Evolutionary conservation across 1,140 invertebrate genomes (phyloP).

Genomic region (Drosophila auraria): DNA sequence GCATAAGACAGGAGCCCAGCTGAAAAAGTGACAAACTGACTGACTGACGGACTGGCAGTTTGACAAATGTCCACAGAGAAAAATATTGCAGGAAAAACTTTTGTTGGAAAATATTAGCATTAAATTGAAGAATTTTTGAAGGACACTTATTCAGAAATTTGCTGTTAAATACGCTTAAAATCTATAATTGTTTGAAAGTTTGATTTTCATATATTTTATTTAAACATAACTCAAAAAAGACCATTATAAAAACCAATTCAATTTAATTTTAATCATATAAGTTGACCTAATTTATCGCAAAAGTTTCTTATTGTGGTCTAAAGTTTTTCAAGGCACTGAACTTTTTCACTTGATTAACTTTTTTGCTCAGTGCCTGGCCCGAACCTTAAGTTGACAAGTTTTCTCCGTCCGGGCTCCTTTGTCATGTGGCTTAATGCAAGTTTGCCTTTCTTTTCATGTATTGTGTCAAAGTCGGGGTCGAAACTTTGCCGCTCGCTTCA

Average conservation of each 20-base stretch:
- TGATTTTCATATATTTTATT: no score
- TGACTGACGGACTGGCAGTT: slow-evolving; percentile 40
- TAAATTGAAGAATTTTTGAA: no score
- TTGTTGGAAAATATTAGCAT: no score
- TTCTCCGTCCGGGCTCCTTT: slow-evolving; percentile 35
- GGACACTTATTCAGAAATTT: no score
- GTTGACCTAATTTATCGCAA: neutral
- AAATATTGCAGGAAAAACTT: neutral
- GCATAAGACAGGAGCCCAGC: slow-evolving; percentile 45
- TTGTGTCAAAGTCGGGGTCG: slow-evolving; percentile 39
- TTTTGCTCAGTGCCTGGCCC: slow-evolving; percentile 21
- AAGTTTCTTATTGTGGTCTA: neutral
- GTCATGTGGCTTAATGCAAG: slow-evolving; percentile 54
- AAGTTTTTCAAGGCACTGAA: slow-evolving; percentile 1
- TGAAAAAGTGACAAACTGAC: slow-evolving; percentile 21
- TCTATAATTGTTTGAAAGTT: no score
- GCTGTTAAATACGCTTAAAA: no score
- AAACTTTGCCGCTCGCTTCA: slow-evolving; percentile 42
- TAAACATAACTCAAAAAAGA: neutral
- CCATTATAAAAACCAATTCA: neutral
- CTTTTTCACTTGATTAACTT: neutral
- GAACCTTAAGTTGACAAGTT: slow-evolving; percentile 50
- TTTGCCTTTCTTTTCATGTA: slow-evolving; percentile 46
- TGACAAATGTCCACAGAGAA: slow-evolving; percentile 52
- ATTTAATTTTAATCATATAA: neutral